Evolutionary conservation across 2,797 vertebrate genomes (phyloP), one percentile per base, ranked within the genome.

Genomic region (Bovichtus variegatus): DNA sequence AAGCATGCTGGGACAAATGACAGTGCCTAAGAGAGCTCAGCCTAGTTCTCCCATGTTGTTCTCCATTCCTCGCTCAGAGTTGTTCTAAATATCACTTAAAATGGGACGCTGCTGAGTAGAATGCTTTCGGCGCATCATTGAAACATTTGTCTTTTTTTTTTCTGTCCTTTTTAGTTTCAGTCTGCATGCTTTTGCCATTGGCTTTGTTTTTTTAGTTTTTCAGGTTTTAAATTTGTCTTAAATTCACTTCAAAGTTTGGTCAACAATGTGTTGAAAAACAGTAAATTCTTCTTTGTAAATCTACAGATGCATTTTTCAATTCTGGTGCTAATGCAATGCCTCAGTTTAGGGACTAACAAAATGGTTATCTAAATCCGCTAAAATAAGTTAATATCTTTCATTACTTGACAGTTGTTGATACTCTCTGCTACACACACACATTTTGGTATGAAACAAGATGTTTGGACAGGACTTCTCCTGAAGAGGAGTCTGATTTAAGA

Each of bases 161-260:
- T 43, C 8, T 43, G 34, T 16, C 11, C 4, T 11, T n/a, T 60
- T 71, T 71, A 36, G 16, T 49, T 66, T 61, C 49, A 36, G 25
- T 31, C 50, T 19, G 29, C 8, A 13, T 25, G 16, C 19, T 34
- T 60, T 51, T 43, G 31, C 46, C 21, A 10, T 13, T 11, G 1
- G 18, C 46, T 54, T 55, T 58, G 43, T 61, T 62, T 72, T 61
- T 62, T 72, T 40, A 43, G 9, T 10, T 8, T 43, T 55, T 68
- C 25, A 50, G 16, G 21, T 61, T 71, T 71, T 41, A 27, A 43
- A 55, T 23, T 7, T 0, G 11, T 16, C 13, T 13, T 7, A 53
- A 41, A 27, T 71, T 54, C 7, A 49, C n/a, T 58, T 57, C 12
- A 5, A 27, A 8, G 16, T 65, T 58, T 21, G 41, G 19, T 41